Conservation (phyloP, 2,888 invertebrate genomes). For the Drosophila nr. perissopoda region DNA sequence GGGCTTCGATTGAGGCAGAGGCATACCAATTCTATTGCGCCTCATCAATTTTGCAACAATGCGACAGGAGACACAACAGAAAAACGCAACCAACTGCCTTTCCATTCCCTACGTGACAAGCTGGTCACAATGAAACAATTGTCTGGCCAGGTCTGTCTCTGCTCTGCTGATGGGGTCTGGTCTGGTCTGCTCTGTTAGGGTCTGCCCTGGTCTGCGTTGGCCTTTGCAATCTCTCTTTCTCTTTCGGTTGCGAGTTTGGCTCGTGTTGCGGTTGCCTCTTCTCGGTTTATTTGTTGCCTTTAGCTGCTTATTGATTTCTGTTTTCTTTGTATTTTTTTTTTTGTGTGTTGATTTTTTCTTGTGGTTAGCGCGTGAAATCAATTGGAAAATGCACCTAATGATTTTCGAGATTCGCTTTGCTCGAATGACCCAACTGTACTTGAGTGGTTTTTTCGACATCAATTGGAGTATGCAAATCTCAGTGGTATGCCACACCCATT, state of each 20-base stretch:
- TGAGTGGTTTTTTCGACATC: constrained; percentile 27
- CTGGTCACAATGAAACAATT: constrained; percentile 62
- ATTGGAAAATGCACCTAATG: constrained; percentile 79
- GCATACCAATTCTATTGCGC: constrained; percentile 63
- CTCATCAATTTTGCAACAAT: constrained; percentile 80
- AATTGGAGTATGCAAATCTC: constrained; percentile 48
- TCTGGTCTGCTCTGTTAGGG: constrained; percentile 21
- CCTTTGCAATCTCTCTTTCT: constrained; percentile 41
- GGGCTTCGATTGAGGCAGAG: constrained; percentile 28
- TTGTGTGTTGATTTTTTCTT: constrained; percentile 20
- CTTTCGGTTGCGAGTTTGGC: constrained; percentile 23
- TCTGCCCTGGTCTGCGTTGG: constrained; percentile 12
- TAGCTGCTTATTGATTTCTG: constrained; percentile 75
- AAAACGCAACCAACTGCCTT: constrained; percentile 39
- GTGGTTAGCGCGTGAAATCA: constrained; percentile 73
- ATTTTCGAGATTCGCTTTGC: constrained; percentile 54
- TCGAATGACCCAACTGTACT: constrained; percentile 66
- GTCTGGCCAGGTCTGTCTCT: constrained; percentile 38
- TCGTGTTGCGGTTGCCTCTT: constrained; percentile 56
- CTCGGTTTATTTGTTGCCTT: constrained; percentile 60
- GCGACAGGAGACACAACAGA: constrained; percentile 65
- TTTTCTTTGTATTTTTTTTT: constrained; percentile 12
- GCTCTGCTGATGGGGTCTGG: constrained; percentile 18
- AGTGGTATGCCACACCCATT: constrained; percentile 54
- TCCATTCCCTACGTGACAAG: constrained; percentile 51